phyloP scores from a whole-genome alignment of 2,797 vertebrate species.

The Adrianichthys oophorus region DNA sequence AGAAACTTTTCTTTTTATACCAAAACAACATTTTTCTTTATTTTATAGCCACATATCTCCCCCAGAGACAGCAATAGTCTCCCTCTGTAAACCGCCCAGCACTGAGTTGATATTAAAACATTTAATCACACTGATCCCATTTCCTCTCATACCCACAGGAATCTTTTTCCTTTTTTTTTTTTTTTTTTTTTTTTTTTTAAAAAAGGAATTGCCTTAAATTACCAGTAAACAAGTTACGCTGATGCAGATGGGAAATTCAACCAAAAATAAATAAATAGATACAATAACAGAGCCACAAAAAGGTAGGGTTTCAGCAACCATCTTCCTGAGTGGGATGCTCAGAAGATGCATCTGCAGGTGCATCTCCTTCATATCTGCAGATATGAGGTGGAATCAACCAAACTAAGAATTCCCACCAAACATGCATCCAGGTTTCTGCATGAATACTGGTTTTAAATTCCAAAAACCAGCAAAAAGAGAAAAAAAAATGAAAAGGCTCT shows the following conservation, averaged over 20 bases:
- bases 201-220: slow-evolving; percentile 31
- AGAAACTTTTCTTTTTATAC: slow-evolving; percentile 19
- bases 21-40: slow-evolving; percentile 4
- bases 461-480: slow-evolving; percentile 3
- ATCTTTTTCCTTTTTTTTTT: background rate
- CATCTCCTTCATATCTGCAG: slow-evolving; percentile 36
- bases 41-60: background rate
- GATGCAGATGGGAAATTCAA: slow-evolving; percentile 32
- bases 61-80: background rate
- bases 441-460: slow-evolving; percentile 1
- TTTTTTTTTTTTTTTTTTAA: background rate
- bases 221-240: slow-evolving; percentile 25
- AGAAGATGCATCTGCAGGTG: slow-evolving; percentile 56
- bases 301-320: slow-evolving; percentile 60
- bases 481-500: slow-evolving; percentile 10
- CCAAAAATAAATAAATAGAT: slow-evolving; percentile 18
- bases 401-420: slow-evolving; percentile 12
- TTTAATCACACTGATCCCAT: slow-evolving; percentile 32
- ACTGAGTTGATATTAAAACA: slow-evolving; percentile 3
- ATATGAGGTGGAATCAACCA: slow-evolving; percentile 42
- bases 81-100: slow-evolving; percentile 20
- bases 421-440: no score
- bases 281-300: slow-evolving; percentile 14
- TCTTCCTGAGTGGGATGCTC: slow-evolving; percentile 47
- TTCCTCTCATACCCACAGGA: slow-evolving; percentile 22